Evolutionary conservation across 1,140 invertebrate genomes (phyloP), one percentile per base, ranked within the genome.

Genomic region (Drosophila pachea): DNA sequence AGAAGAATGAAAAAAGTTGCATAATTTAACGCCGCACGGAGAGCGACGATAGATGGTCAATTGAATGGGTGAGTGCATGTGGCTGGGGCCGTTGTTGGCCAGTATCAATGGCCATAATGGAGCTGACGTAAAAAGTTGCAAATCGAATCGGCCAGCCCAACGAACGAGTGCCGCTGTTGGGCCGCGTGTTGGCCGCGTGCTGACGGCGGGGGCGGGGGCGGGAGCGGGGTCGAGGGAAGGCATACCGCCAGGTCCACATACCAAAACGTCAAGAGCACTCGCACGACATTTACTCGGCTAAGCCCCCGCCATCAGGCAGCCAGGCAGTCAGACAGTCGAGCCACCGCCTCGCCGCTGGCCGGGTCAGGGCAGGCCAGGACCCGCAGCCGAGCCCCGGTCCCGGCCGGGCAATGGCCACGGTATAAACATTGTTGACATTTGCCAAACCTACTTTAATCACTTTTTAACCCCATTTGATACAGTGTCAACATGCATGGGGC

Each of bases 381-480:
- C 63, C 63, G 49, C 47, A 45, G 59, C 31, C 32, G 14, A 16
- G 12, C 38, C n/a, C 29, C 48, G 42, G 55, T 58, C 60, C 29
- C 38, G 42, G 55, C 61, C 60, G 45, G 48, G 73, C 78, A 69
- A 74, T 64, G 75, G 65, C 76, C 75, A 81, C 68, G 79, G 79
- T 76, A 79, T 83, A 71, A 86, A 86, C 81, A 86, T 86, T 88
- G 86, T 86, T 88, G 86, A 88, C 86, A 88, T 86, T 83, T 77
- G 78, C 78, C 83, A 88, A 86, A 88, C 82, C 86, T 86, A 88
- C 79, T 88, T 88, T 88, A 88, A 88, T 88, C 86, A 88, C 86
- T 88, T 88, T 88, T 88, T 88, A 88, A 88, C 86, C 86, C 86
- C 86, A 88, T 88, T 88, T 88, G 82, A 88, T 88, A 88, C 86